Evolutionary conservation across 2,888 invertebrate species (phyloP).

Genomic region (Junonia oenone): DNA sequence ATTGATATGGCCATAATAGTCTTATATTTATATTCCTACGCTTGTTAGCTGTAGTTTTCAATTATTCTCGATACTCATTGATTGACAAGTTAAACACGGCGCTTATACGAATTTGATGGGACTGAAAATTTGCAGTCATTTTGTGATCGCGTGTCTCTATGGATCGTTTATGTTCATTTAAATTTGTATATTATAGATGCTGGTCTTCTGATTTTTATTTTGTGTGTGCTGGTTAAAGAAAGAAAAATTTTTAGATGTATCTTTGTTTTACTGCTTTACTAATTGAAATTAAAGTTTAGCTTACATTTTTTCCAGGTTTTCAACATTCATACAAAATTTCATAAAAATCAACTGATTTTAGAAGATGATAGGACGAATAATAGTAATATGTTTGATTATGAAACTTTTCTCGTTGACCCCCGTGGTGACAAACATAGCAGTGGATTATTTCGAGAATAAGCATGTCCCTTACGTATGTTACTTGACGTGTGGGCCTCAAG

Average conservation of each 20-base stretch:
- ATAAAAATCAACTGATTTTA: neutral
- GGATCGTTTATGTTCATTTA: neutral
- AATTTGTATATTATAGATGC: neutral
- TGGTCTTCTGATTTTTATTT: too few relatives aligned
- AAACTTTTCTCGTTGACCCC: neutral
- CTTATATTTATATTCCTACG: too few relatives aligned
- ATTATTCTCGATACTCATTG: neutral
- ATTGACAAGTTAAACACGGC: slow-evolving; percentile 20
- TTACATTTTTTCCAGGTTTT: too few relatives aligned
- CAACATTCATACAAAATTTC: too few relatives aligned
- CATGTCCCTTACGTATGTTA: slow-evolving; percentile 41
- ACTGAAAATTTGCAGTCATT: neutral
- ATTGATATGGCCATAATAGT: too few relatives aligned
- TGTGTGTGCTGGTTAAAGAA: too few relatives aligned
- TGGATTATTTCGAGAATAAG: slow-evolving; percentile 45
- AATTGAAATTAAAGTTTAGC: too few relatives aligned
- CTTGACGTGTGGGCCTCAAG: slow-evolving; percentile 41
- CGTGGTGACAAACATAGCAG: slow-evolving; percentile 13
- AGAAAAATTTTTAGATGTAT: too few relatives aligned
- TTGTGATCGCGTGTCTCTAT: neutral
- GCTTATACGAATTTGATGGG: slow-evolving; percentile 10
- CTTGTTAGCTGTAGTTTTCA: neutral
- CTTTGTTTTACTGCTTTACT: too few relatives aligned
- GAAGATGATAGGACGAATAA: neutral
- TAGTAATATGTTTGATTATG: neutral